phyloP scores from a whole-genome alignment of 2,113 vertebrate species.

The Corythornis cristatus region DNA sequence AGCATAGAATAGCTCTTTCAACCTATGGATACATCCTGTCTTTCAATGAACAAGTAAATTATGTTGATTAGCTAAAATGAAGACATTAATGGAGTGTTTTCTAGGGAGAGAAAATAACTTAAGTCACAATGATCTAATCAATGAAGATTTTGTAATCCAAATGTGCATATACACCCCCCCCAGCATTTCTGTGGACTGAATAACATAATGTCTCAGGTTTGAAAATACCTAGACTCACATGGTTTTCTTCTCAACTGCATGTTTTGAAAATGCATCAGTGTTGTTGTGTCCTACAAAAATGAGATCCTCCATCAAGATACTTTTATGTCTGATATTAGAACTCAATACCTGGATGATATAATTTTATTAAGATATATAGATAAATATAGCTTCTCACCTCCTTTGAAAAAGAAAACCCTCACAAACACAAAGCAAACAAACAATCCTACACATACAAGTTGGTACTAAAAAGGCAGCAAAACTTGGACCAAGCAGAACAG shows the following conservation, averaged over 20 bases:
- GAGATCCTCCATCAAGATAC: neutral
- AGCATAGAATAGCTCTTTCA: neutral
- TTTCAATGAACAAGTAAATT: neutral
- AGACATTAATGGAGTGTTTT: neutral
- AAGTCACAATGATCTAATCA: neutral
- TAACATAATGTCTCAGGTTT: neutral
- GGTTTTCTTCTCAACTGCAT: neutral
- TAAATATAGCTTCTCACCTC: neutral
- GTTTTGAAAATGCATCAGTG: neutral
- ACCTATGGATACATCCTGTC: neutral
- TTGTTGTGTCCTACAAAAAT: neutral
- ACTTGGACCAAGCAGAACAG: neutral
- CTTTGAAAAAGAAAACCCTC: neutral
- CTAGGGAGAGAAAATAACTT: neutral
- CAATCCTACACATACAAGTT: rapidly evolving
- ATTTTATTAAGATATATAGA: neutral
- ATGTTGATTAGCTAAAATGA: neutral
- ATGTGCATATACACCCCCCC: neutral
- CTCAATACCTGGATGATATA: neutral
- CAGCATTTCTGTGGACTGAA: neutral
- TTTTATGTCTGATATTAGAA: neutral
- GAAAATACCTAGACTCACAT: neutral
- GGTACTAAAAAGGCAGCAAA: neutral
- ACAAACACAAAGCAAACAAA: too few relatives aligned
- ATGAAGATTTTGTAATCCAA: neutral